phyloP scores from a whole-genome alignment of 2,113 vertebrate genomes.

The Lophotis ruficrista region DNA sequence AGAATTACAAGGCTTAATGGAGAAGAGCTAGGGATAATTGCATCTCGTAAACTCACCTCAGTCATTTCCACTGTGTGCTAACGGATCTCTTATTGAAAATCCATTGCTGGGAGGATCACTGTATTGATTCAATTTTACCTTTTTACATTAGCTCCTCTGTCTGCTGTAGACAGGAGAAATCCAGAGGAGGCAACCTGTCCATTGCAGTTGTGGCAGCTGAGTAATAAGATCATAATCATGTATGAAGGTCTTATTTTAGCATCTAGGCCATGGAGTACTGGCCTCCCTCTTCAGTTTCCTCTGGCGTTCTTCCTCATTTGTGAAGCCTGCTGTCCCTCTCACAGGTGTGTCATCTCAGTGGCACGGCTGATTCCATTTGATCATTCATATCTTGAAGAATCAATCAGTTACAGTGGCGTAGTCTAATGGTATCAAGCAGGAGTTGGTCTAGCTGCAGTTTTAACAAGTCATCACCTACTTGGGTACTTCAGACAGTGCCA shows the following conservation, averaged over 20 bases:
- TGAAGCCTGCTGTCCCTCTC: background rate
- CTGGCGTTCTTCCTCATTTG: background rate
- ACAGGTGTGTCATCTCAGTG: background rate
- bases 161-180: background rate
- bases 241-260: background rate
- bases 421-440: background rate
- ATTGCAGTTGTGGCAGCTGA: background rate
- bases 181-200: background rate
- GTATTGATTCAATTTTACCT: background rate
- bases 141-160: background rate
- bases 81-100: background rate
- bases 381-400: background rate
- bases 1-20: background rate
- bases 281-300: background rate
- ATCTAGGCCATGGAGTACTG: background rate
- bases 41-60: background rate
- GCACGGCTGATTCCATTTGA: background rate
- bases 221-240: background rate
- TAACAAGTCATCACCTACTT: background rate
- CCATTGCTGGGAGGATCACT: background rate
- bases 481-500: background rate
- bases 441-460: background rate
- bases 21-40: slow-evolving; percentile 28
- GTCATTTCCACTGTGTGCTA: background rate
- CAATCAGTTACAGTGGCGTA: background rate